Evolutionary conservation across 2,113 vertebrate genomes (phyloP).

Genomic region (Muscicapa adusta): DNA sequence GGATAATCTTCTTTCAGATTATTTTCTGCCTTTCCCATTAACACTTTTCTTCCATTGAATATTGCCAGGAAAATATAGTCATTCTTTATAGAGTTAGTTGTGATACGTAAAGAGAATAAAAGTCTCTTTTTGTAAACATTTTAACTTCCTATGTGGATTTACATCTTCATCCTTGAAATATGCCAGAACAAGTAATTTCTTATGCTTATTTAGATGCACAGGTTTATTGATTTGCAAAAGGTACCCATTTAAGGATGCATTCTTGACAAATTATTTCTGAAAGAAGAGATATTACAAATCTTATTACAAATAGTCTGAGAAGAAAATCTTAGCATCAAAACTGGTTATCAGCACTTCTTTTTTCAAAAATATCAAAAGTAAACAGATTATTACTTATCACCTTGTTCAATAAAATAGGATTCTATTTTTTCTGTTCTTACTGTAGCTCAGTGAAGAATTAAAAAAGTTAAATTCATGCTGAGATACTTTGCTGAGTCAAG

Average conservation of each 20-base stretch:
- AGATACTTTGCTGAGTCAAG: neutral
- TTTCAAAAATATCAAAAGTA: neutral
- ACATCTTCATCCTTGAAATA: neutral
- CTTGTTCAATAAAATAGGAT: neutral
- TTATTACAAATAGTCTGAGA: neutral
- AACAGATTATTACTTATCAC: neutral
- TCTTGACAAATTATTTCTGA: neutral
- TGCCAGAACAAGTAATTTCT: neutral
- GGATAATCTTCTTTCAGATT: neutral
- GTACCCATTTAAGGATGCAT: neutral
- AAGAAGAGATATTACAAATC: neutral
- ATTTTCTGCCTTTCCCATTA: neutral
- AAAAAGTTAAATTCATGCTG: neutral
- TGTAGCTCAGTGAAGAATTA: neutral
- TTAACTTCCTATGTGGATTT: neutral
- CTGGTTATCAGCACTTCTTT: neutral
- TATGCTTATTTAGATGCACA: neutral
- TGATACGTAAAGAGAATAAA: neutral
- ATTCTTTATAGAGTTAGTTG: neutral
- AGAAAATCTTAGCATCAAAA: neutral
- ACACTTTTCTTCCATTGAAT: neutral
- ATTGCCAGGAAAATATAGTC: neutral
- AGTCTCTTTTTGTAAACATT: neutral
- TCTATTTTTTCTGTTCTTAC: neutral
- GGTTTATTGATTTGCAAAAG: neutral